phyloP scores from a whole-genome alignment of 2,888 invertebrate genomes.

The Amiota minor region DNA sequence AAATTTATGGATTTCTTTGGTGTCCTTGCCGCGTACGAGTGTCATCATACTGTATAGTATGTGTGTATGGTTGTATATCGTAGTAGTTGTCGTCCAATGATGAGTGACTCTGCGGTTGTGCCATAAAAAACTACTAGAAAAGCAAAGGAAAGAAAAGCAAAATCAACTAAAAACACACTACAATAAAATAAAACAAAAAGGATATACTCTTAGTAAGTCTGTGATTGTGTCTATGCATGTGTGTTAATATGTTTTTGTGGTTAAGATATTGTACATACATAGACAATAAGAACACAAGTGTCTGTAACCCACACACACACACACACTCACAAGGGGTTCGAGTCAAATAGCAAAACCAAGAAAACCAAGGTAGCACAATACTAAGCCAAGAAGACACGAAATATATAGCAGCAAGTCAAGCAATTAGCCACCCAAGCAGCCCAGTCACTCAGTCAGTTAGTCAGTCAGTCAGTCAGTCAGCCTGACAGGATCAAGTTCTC shows the following conservation, averaged over 20 bases:
- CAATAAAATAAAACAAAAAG: not conserved
- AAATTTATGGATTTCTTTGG: constrained; percentile 62
- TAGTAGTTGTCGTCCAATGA: constrained; percentile 28
- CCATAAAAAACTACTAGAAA: constrained; percentile 15
- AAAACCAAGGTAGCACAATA: too few relatives aligned
- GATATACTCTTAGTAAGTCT: not conserved
- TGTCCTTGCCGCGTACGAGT: constrained; percentile 60
- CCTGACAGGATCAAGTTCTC: too few relatives aligned
- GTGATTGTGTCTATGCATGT: not conserved
- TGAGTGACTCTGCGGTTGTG: constrained; percentile 12
- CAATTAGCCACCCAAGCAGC: too few relatives aligned
- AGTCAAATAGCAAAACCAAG: too few relatives aligned
- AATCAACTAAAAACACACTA: not conserved
- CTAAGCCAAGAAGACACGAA: too few relatives aligned
- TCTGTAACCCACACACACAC: too few relatives aligned
- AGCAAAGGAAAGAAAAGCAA: constrained; percentile 5
- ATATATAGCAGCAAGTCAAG: too few relatives aligned
- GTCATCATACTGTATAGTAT: constrained; percentile 29
- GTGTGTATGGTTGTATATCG: not conserved
- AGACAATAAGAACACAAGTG: not conserved
- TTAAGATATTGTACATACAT: not conserved
- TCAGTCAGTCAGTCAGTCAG: too few relatives aligned
- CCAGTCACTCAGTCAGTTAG: too few relatives aligned
- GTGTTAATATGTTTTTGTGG: not conserved
- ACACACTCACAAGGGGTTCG: too few relatives aligned